phyloP scores from a whole-genome alignment of 2,113 vertebrate genomes.

The Columba janthina region DNA sequence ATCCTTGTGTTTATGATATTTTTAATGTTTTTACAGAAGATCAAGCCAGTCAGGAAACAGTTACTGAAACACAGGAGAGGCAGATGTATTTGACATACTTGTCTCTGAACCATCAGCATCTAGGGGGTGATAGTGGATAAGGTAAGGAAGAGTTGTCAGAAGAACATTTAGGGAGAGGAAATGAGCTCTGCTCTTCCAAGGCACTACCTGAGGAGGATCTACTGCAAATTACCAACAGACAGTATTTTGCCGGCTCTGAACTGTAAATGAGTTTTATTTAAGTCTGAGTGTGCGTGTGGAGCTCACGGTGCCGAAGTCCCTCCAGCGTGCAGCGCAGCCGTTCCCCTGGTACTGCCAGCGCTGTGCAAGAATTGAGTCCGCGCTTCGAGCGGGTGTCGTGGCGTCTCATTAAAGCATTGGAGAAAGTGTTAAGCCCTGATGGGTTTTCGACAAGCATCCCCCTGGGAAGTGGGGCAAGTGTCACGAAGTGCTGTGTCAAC shows the following conservation, averaged over 20 bases:
- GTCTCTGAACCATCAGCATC: slow-evolving; percentile 31
- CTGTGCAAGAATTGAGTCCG: not conserved
- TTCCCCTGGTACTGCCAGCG: not conserved
- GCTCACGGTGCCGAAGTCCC: not conserved
- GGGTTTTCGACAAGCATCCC: slow-evolving; percentile 35
- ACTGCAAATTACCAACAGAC: not conserved
- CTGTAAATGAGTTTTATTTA: not conserved
- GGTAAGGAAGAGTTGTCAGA: slow-evolving; percentile 34
- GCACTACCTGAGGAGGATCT: not conserved
- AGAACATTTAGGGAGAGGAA: slow-evolving; percentile 1
- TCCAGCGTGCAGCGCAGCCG: not conserved
- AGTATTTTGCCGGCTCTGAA: not conserved
- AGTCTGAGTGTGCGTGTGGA: not conserved
- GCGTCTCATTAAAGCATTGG: slow-evolving; percentile 24
- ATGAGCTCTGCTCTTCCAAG: not conserved
- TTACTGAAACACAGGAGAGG: not conserved
- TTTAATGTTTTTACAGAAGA: not conserved
- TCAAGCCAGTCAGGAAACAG: not conserved
- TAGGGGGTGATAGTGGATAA: slow-evolving; percentile 67
- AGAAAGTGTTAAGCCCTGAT: slow-evolving; percentile 46
- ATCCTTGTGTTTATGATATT: not conserved
- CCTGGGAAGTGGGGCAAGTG: slow-evolving; percentile 26
- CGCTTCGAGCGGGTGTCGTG: not conserved
- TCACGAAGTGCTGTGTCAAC: slow-evolving; percentile 28
- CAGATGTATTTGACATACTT: not conserved